Conservation (phyloP, 2,888 invertebrate species). For the Meteorus cinctellus region DNA sequence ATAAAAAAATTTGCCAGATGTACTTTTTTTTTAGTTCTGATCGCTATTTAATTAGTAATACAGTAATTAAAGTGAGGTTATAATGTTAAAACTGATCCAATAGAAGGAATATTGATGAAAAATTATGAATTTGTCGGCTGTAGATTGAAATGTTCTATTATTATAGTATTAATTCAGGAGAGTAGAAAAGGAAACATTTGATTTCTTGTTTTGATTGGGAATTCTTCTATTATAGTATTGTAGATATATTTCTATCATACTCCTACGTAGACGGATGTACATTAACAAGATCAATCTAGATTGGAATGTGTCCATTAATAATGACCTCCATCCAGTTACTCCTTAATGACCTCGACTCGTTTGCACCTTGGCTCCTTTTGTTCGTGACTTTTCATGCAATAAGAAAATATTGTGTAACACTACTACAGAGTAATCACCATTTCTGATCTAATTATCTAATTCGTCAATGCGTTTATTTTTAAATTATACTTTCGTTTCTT, state of each 20-base stretch:
- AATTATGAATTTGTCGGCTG: too few species aligned
- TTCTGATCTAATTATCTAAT: background rate
- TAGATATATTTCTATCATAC: too few species aligned
- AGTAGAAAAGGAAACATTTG: too few species aligned
- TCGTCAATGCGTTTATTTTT: conserved; percentile 3
- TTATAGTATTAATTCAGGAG: too few species aligned
- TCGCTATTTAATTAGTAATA: conserved; percentile 24
- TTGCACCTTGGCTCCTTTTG: conserved; percentile 26
- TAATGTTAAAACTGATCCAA: too few species aligned
- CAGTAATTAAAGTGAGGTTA: conserved; percentile 1
- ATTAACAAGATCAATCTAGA: background rate
- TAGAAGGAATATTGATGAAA: too few species aligned
- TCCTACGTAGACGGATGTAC: background rate
- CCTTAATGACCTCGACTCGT: background rate
- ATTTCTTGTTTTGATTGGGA: too few species aligned
- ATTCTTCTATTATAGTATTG: too few species aligned
- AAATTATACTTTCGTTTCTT: too few species aligned
- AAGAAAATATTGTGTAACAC: background rate
- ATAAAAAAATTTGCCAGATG: conserved; percentile 31
- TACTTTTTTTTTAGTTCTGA: conserved; percentile 25
- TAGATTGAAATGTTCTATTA: too few species aligned
- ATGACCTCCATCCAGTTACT: conserved; percentile 32
- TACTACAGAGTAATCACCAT: background rate
- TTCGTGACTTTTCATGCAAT: conserved; percentile 7
- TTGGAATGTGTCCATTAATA: conserved; percentile 10